These are phyloP conservation scores for Gallinago undulata DNA, from an alignment of 2,113 vertebrate species.

Conservation along the genomic window DNA sequence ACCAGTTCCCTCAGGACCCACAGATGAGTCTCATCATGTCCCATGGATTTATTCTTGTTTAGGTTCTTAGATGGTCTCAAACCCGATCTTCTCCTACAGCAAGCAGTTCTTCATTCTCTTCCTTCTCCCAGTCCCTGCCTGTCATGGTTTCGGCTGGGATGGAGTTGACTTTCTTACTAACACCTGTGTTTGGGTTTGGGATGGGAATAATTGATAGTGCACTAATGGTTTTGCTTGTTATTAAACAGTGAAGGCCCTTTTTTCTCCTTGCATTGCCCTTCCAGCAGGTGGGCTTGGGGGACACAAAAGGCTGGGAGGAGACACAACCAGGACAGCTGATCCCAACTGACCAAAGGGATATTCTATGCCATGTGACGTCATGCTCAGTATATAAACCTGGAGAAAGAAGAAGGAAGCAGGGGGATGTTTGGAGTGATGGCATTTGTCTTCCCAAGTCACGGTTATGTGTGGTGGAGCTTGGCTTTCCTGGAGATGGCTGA, in stretches of 20 bases:
- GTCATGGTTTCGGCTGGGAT: not conserved
- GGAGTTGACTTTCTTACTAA: not conserved
- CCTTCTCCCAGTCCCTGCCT: not conserved
- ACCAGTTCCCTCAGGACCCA: not conserved
- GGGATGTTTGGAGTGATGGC: not conserved
- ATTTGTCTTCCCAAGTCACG: not conserved
- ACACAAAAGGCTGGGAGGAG: not conserved
- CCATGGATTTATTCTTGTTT: not conserved
- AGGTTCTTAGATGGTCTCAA: not conserved
- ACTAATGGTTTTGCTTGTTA: not conserved
- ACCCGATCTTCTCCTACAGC: not conserved
- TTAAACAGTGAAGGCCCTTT: not conserved
- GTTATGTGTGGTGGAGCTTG: not conserved
- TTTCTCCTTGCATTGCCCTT: not conserved
- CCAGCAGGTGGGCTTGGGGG: not conserved
- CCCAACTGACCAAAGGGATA: not conserved
- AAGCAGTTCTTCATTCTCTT: not conserved
- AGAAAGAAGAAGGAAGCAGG: not conserved
- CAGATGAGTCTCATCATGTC: not conserved
- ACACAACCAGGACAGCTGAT: not conserved
- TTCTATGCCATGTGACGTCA: not conserved
- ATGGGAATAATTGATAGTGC: not conserved
- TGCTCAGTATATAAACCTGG: not conserved
- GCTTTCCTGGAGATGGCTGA: not conserved
- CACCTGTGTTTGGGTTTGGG: not conserved